These are phyloP conservation scores for Sweltsa coloradensis DNA, from an alignment of 1,140 invertebrate species.

Conservation along the genomic window DNA sequence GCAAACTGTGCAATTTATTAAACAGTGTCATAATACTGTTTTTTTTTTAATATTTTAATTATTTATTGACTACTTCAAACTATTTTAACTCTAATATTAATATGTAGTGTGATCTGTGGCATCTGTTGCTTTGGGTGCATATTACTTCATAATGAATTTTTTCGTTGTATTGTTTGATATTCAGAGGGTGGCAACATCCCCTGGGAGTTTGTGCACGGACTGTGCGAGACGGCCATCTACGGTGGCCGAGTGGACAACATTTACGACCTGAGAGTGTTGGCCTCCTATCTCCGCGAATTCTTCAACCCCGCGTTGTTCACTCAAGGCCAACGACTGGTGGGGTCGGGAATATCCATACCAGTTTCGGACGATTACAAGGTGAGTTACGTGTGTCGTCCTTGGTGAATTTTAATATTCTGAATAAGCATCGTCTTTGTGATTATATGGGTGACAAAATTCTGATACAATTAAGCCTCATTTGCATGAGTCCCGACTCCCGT, in stretches of 20 bases:
- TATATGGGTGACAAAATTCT: too few species aligned
- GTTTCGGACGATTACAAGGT: slow-evolving; percentile 36
- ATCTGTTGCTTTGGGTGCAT: neutral
- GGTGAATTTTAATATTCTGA: too few species aligned
- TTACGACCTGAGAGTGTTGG: slow-evolving; percentile 61
- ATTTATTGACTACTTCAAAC: neutral
- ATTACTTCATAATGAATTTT: neutral
- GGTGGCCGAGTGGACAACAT: slow-evolving; percentile 77
- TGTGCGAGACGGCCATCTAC: slow-evolving; percentile 74
- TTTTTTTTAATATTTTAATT: neutral
- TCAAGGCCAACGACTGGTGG: slow-evolving; percentile 41
- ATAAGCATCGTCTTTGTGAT: too few species aligned
- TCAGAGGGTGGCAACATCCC: slow-evolving; percentile 28
- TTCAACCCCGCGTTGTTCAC: slow-evolving; percentile 49
- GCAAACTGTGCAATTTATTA: too few species aligned
- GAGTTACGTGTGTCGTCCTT: too few species aligned
- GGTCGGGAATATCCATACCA: slow-evolving; percentile 35
- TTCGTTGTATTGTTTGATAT: slow-evolving; percentile 1
- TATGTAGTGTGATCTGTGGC: neutral
- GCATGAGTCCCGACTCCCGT: too few species aligned
- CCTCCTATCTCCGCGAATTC: slow-evolving; percentile 59
- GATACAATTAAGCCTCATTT: too few species aligned
- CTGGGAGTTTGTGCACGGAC: slow-evolving; percentile 69
- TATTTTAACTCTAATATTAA: neutral
- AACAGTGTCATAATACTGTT: too few species aligned